Percentiles rank a stretch among this genome's conserved stretches.
These are phyloP conservation scores for Oryctolagus cuniculus DNA, from an alignment of 2,113 vertebrate species.

Conservation along the genomic window DNA sequence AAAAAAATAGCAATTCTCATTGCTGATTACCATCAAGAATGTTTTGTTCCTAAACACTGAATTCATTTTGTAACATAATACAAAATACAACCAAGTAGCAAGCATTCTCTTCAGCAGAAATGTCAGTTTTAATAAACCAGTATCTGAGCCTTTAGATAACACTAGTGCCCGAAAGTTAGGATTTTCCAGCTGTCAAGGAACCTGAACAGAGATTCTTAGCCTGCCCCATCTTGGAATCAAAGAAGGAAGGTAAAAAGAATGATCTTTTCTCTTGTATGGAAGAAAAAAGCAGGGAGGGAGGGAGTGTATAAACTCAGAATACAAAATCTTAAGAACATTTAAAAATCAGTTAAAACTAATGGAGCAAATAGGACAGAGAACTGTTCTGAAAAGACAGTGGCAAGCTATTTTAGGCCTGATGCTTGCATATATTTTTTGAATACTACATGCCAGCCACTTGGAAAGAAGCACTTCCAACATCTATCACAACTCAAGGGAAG, in stretches of 20 bases:
- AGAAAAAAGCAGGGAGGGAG: too few relatives aligned
- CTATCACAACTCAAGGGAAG: neutral
- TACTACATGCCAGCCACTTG: neutral
- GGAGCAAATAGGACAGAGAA: neutral
- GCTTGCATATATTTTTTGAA: neutral
- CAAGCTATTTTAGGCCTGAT: constrained; percentile 31
- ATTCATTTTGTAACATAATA: constrained; percentile 19
- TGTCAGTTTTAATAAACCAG: neutral
- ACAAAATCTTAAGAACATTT: neutral
- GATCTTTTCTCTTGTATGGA: neutral
- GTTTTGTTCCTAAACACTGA: constrained; percentile 44
- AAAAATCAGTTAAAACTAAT: constrained; percentile 55
- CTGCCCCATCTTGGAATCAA: constrained; percentile 18
- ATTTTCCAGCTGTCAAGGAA: constrained; percentile 1
- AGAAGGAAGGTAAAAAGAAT: constrained; percentile 23
- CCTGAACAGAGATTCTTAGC: neutral
- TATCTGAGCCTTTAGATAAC: neutral
- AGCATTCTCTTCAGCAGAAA: neutral
- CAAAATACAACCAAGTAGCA: constrained; percentile 27
- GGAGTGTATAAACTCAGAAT: neutral
- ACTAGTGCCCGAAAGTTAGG: neutral
- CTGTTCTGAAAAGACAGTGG: neutral
- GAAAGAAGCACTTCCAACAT: neutral
- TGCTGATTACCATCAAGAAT: constrained; percentile 8
- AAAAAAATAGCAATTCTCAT: neutral